Evolutionary conservation across 1,140 invertebrate genomes (phyloP).

Genomic region (Oscheius sp.): DNA sequence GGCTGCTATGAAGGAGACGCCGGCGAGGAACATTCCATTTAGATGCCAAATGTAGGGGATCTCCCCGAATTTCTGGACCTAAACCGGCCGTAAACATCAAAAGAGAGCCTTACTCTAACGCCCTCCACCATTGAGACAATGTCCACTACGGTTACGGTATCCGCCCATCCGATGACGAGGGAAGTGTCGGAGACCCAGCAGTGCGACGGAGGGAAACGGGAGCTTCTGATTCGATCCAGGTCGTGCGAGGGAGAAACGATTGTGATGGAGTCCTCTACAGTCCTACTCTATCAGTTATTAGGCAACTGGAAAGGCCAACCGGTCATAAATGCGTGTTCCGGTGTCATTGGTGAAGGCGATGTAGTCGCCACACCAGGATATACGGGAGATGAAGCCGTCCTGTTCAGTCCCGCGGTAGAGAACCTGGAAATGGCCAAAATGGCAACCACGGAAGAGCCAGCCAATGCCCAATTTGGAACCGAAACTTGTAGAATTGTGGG

Average conservation of each 20-base stretch:
- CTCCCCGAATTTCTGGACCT: not conserved
- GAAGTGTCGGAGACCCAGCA: conserved; percentile 47
- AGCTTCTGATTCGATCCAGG: conserved; percentile 30
- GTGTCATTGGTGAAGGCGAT: conserved; percentile 59
- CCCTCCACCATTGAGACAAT: not conserved
- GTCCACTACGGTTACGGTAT: conserved; percentile 40
- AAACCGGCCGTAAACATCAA: not conserved
- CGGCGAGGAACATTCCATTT: conserved; percentile 27
- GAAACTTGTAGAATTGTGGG: too few relatives aligned
- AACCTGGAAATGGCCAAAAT: conserved; percentile 25
- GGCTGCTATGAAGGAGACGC: conserved; percentile 19
- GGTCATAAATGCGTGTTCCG: conserved; percentile 55
- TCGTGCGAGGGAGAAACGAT: conserved; percentile 52
- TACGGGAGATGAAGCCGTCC: conserved; percentile 47
- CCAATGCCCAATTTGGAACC: too few relatives aligned
- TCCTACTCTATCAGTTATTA: conserved; percentile 21
- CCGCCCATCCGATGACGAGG: conserved; percentile 55
- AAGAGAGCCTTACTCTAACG: not conserved
- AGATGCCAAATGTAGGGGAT: not conserved
- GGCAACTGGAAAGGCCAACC: conserved; percentile 31
- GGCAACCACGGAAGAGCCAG: not conserved
- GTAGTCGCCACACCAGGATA: conserved; percentile 46
- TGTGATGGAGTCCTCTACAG: conserved; percentile 39
- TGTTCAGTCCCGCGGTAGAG: conserved; percentile 48
- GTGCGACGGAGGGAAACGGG: conserved; percentile 45